Percentiles rank a stretch among this genome's conserved stretches.
Evolutionary conservation across 2,113 vertebrate genomes (phyloP).

Genomic region (Epinephelus fuscoguttatus): DNA sequence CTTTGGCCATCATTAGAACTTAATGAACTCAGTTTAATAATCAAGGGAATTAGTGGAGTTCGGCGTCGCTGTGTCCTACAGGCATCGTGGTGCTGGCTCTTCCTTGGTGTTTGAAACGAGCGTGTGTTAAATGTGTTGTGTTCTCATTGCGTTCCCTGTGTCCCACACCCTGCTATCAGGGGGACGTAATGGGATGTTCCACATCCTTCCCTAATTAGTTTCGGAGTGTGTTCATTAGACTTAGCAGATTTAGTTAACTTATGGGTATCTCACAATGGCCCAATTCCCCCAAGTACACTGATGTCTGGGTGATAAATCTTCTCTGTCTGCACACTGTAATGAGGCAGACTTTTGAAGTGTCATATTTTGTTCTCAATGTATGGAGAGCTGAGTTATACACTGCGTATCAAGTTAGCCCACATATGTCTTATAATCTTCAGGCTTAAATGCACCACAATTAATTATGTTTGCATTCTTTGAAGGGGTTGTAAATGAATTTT

Average conservation of each 20-base stretch:
- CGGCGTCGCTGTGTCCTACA: slow-evolving; percentile 48
- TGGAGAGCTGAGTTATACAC: slow-evolving; percentile 19
- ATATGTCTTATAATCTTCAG: slow-evolving; percentile 11
- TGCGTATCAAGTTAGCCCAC: slow-evolving; percentile 15
- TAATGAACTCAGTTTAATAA: slow-evolving; percentile 74
- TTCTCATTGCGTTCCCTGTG: slow-evolving; percentile 36
- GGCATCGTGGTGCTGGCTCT: slow-evolving; percentile 19
- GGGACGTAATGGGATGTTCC: slow-evolving; percentile 63
- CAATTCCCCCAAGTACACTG: slow-evolving; percentile 51
- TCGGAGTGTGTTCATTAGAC: slow-evolving; percentile 73
- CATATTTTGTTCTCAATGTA: slow-evolving; percentile 47
- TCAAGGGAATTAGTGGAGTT: slow-evolving; percentile 61
- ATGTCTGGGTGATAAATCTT: slow-evolving; percentile 73
- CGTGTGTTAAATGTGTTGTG: slow-evolving; percentile 49
- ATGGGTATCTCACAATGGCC: slow-evolving; percentile 56
- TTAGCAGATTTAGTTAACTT: slow-evolving; percentile 70
- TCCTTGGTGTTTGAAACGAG: slow-evolving; percentile 26
- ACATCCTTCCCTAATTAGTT: slow-evolving; percentile 75
- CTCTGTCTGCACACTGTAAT: slow-evolving; percentile 63
- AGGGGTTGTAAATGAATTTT: slow-evolving; percentile 51
- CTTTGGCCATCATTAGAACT: slow-evolving; percentile 74
- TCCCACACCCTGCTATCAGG: slow-evolving; percentile 38
- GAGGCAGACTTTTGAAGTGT: slow-evolving; percentile 53
- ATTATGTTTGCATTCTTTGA: slow-evolving; percentile 49
- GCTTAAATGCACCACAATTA: slow-evolving; percentile 33